phyloP scores from a whole-genome alignment of 2,888 invertebrate species.

The Drosophila emarginata region DNA sequence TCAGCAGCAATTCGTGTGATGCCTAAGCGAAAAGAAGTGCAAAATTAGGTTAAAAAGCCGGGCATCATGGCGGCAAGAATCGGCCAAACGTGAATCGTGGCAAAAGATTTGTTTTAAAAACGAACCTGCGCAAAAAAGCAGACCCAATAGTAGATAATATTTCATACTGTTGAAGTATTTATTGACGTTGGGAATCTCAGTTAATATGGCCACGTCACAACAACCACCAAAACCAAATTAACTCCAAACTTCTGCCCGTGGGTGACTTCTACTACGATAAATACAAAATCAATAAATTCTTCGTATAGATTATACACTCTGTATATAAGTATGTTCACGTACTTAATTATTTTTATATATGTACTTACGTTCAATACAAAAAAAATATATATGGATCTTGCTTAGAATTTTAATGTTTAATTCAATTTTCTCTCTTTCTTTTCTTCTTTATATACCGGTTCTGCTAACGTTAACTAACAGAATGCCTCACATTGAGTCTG shows the following conservation, averaged over 20 bases:
- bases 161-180: conserved; percentile 68
- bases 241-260: conserved; percentile 11
- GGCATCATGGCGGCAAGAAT: conserved; percentile 16
- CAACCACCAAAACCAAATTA: conserved; percentile 31
- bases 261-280: background rate
- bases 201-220: conserved; percentile 63
- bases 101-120: conserved; percentile 12
- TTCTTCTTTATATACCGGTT: no score
- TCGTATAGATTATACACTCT: background rate
- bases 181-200: conserved; percentile 25
- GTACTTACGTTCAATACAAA: background rate
- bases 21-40: conserved; percentile 51
- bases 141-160: conserved; percentile 72
- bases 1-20: conserved; percentile 73
- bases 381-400: background rate
- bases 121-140: conserved; percentile 79
- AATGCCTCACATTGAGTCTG: no score
- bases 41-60: conserved; percentile 63
- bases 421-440: no score
- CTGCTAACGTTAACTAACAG: no score
- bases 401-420: no score
- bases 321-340: background rate
- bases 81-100: conserved; percentile 23
- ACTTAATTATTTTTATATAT: background rate
- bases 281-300: background rate